phyloP scores from a whole-genome alignment of 2,888 invertebrate genomes.

The Isoperla grammatica region DNA sequence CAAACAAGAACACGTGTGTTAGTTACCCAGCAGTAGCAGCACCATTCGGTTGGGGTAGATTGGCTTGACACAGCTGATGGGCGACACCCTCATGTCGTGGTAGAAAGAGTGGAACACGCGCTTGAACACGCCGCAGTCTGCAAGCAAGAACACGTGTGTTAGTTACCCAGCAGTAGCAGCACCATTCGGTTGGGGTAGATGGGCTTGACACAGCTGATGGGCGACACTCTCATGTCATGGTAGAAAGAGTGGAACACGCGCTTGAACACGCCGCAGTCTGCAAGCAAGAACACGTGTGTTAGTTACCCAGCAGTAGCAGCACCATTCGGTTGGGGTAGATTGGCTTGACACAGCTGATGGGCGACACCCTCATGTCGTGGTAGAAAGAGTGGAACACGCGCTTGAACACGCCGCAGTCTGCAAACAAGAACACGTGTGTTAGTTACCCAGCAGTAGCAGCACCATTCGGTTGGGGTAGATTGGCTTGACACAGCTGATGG shows the following conservation, averaged over 20 bases:
- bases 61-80: slow-evolving; percentile 39
- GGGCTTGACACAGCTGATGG: slow-evolving; percentile 39
- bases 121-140: slow-evolving; percentile 45
- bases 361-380: slow-evolving; percentile 41
- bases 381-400: slow-evolving; percentile 41
- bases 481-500: slow-evolving; percentile 39
- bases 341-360: slow-evolving; percentile 39
- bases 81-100: slow-evolving; percentile 41
- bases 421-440: slow-evolving; percentile 32
- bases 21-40: slow-evolving; percentile 42
- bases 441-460: slow-evolving; percentile 42
- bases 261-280: slow-evolving; percentile 45
- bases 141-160: slow-evolving; percentile 32
- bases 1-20: slow-evolving; percentile 32
- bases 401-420: slow-evolving; percentile 45
- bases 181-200: slow-evolving; percentile 47
- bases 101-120: slow-evolving; percentile 41
- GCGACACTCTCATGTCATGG: slow-evolving; percentile 40
- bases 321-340: slow-evolving; percentile 47
- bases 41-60: slow-evolving; percentile 47
- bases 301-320: slow-evolving; percentile 42
- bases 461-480: slow-evolving; percentile 47
- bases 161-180: slow-evolving; percentile 42
- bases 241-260: slow-evolving; percentile 41
- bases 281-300: slow-evolving; percentile 32